A percentile compares a stretch with the other conserved stretches of the same genome.
Conservation (phyloP, 2,797 vertebrate genomes). For the Dermochelys coriacea region DNA sequence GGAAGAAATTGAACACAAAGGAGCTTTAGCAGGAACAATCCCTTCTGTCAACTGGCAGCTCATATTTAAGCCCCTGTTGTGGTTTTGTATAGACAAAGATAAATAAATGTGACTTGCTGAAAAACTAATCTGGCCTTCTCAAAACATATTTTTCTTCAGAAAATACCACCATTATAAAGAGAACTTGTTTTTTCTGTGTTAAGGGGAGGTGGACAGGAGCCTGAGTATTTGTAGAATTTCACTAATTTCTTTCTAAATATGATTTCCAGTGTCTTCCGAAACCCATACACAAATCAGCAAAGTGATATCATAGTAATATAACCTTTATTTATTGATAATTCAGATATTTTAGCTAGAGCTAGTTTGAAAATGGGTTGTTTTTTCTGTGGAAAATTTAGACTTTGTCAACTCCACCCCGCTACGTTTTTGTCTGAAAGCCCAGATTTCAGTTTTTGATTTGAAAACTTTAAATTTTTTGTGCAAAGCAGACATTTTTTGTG, state of each 20-base stretch:
- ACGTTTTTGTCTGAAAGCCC: neutral
- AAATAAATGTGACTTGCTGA: neutral
- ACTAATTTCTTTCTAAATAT: neutral
- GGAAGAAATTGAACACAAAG: conserved; percentile 39
- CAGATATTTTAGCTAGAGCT: neutral
- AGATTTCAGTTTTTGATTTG: neutral
- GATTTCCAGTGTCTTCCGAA: conserved; percentile 14
- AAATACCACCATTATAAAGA: neutral
- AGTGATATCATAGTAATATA: conserved; percentile 35
- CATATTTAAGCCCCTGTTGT: neutral
- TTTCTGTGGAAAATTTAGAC: neutral
- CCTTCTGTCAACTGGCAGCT: conserved; percentile 10
- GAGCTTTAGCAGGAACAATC: neutral
- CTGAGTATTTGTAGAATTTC: neutral
- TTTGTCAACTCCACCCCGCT: neutral
- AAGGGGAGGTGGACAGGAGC: conserved; percentile 7
- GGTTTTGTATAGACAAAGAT: neutral
- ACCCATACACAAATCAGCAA: conserved; percentile 10
- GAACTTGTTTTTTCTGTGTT: conserved; percentile 18
- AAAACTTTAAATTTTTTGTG: neutral
- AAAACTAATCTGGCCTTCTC: conserved; percentile 35
- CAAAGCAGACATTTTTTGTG: neutral
- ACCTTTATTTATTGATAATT: neutral
- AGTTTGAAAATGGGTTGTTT: conserved; percentile 1
- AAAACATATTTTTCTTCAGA: neutral